Evolutionary conservation across 2,888 invertebrate species (phyloP).

Genomic region (Lasioglossum vierecki): DNA sequence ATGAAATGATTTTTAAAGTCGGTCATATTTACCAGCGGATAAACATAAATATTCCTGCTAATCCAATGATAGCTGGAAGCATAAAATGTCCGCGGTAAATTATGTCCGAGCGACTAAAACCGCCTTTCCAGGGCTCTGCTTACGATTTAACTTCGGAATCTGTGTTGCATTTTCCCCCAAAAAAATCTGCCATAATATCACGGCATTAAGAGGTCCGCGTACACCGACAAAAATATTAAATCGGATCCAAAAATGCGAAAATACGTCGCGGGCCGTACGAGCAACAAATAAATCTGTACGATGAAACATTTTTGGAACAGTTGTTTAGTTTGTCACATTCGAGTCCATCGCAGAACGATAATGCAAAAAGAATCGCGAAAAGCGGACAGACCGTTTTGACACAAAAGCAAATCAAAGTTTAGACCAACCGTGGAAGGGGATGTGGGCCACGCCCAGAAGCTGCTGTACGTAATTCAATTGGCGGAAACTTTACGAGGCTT

Average conservation of each 20-base stretch:
- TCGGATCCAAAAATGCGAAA: neutral
- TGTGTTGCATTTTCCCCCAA: neutral
- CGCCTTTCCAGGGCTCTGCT: conserved; percentile 24
- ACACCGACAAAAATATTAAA: conserved; percentile 34
- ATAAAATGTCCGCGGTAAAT: conserved; percentile 26
- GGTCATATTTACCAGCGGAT: neutral
- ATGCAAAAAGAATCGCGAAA: neutral
- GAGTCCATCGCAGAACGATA: neutral
- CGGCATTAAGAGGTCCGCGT: conserved; percentile 43
- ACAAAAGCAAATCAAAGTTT: neutral
- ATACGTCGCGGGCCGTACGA: conserved; percentile 13
- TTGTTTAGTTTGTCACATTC: neutral
- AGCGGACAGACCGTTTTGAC: neutral
- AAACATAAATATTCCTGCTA: conserved; percentile 34
- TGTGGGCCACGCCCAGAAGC: neutral
- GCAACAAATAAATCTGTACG: neutral
- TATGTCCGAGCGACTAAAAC: conserved; percentile 28
- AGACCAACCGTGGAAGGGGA: neutral
- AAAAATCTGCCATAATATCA: conserved; percentile 20
- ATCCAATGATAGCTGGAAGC: conserved; percentile 32
- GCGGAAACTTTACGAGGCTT: neutral
- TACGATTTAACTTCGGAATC: conserved; percentile 31
- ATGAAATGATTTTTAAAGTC: neutral
- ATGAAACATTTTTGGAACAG: neutral
- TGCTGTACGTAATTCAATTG: neutral